Base-by-base conservation (phyloP, 1,140 invertebrate genomes). In the Drosophila fuyamai region DNA sequence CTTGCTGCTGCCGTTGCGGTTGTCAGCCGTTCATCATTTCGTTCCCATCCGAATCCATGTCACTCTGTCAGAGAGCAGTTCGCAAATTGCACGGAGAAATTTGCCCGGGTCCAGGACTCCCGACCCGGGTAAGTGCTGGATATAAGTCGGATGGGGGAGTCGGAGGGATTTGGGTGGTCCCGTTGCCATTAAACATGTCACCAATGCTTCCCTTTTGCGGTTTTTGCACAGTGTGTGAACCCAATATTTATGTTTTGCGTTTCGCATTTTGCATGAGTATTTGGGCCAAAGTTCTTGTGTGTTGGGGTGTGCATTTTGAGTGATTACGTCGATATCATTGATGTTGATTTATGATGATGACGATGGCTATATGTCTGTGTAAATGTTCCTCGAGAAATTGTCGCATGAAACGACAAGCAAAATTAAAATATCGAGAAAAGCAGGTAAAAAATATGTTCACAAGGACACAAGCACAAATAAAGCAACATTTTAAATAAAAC, bases 251-350 rank as follows among this genome's bases (percentile, higher is more conserved):
- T 85, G 78, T 78, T 89, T 80, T 66, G 70, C 76, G 65, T 66
- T 71, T 32, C 71, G 46, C 58, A 59, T 46, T 59, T 74, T 78
- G 44, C 36, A 46, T 60, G 44, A 27, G 18, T 66, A 32, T 32
- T n/a, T n/a, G 18, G 44, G 56, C 14, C 7, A 12, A 35, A 54
- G 48, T 47, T 60, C 16, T 16, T 23, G 47, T 36, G 27, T 35
- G 23, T 36, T 44, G 38, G 53, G 54, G 44, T 74, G 63, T 55
- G 60, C 68, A 72, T 84, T 89, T 89, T 88, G 83, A 88, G 84
- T 88, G 83, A 88, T 88, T 88, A 88, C 86, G 84, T 89, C 84
- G 83, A 89, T 89, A 89, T 80, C 84, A 89, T 88, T 89, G 83
- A 88, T 89, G 83, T 89, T 88, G 83, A 88, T 88, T 88, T 83